Evolutionary conservation across 2,797 vertebrate species (phyloP).

Genomic region (Lagodon rhomboides): DNA sequence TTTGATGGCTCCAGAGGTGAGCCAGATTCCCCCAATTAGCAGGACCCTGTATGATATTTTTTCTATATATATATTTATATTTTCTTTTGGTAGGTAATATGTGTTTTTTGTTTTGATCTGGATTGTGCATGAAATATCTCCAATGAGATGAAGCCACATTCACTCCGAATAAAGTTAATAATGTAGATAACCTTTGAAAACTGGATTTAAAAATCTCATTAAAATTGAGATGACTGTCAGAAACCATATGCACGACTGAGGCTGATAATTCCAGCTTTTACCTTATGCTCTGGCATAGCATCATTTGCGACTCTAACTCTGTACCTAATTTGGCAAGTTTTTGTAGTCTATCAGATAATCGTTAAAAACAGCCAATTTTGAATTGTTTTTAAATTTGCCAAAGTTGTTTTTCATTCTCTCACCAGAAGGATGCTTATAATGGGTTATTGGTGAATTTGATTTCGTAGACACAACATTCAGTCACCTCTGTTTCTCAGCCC

Average conservation of each 20-base stretch:
- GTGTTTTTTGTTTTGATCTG: conserved; percentile 16
- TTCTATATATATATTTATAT: not conserved
- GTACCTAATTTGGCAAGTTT: conserved; percentile 6
- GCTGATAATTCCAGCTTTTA: not conserved
- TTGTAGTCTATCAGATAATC: conserved; percentile 4
- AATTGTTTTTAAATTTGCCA: conserved; percentile 22
- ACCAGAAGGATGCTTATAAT: conserved; percentile 27
- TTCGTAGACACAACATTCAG: conserved; percentile 50
- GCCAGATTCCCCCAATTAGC: conserved; percentile 40
- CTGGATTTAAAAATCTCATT: conserved; percentile 26
- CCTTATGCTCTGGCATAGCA: not conserved
- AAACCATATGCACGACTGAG: conserved; percentile 9
- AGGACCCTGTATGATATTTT: conserved; percentile 6
- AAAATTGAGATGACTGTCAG: conserved; percentile 17
- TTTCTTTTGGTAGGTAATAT: not conserved
- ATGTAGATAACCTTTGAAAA: conserved; percentile 39
- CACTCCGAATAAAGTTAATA: conserved; percentile 11
- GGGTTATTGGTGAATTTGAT: conserved; percentile 54
- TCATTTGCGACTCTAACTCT: not conserved
- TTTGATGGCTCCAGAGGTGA: conserved; percentile 42
- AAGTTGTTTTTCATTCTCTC: conserved; percentile 28
- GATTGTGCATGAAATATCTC: conserved; percentile 4
- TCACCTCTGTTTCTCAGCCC: conserved; percentile 53
- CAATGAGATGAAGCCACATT: conserved; percentile 1
- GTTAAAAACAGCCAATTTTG: not conserved